A percentile compares a stretch with the other conserved stretches of the same genome.
These are phyloP conservation scores for Thamnophis sirtalis DNA, from an alignment of 2,113 vertebrate genomes.

Conservation along the genomic window DNA sequence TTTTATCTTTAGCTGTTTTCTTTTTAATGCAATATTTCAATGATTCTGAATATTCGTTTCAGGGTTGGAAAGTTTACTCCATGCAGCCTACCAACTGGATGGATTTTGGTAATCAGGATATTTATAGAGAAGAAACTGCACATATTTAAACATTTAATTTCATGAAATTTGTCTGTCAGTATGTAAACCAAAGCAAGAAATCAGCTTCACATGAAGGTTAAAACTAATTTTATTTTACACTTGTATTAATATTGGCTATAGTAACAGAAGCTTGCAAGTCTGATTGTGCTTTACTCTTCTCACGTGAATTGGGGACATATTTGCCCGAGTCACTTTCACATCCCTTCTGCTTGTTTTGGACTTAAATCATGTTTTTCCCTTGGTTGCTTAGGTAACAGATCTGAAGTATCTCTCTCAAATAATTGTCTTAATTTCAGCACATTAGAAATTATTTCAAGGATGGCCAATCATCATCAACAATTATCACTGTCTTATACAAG, in stretches of 20 bases:
- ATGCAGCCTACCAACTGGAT: neutral
- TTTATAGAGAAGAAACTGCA: neutral
- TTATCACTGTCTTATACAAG: neutral
- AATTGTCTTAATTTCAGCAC: neutral
- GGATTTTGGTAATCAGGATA: neutral
- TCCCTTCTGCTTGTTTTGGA: neutral
- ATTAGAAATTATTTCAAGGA: neutral
- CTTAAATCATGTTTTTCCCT: neutral
- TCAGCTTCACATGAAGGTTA: neutral
- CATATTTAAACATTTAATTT: neutral
- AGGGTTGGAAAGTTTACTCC: neutral
- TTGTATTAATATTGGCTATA: neutral
- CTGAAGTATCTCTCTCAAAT: neutral
- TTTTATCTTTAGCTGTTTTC: neutral
- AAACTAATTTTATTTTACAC: neutral
- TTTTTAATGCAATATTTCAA: neutral
- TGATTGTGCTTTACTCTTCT: neutral
- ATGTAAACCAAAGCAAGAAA: neutral
- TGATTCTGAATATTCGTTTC: neutral
- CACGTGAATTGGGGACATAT: neutral
- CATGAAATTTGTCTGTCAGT: neutral
- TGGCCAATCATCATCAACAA: neutral
- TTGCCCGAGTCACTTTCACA: neutral
- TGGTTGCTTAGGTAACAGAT: neutral
- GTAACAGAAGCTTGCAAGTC: neutral